phyloP scores from a whole-genome alignment of 2,888 invertebrate species.

The Therioaphis trifolii region DNA sequence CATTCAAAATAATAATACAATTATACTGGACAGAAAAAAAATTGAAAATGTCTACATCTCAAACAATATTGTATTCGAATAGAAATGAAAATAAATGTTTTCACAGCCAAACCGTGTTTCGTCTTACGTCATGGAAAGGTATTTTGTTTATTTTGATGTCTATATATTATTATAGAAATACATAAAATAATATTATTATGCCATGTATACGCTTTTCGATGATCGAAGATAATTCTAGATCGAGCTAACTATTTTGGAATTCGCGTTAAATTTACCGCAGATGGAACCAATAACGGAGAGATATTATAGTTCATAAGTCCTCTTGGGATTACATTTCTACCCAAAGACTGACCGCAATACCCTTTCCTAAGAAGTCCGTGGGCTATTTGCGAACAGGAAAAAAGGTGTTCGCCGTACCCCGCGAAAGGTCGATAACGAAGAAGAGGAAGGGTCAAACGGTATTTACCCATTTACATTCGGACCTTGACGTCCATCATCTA shows the following conservation, averaged over 20 bases:
- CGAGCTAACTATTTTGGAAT: background rate
- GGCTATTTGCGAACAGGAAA: conserved; percentile 52
- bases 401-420: conserved; percentile 38
- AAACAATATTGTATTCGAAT: no score
- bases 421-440: conserved; percentile 29
- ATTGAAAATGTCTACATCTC: no score
- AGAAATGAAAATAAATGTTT: no score
- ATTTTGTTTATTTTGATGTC: no score
- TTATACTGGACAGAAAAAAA: no score
- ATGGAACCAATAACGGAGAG: background rate
- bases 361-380: background rate
- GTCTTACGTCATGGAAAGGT: no score
- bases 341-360: conserved; percentile 40
- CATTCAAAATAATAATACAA: no score
- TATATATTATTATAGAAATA: no score
- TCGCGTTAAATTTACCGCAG: conserved; percentile 14
- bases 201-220: background rate
- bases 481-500: background rate
- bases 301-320: conserved; percentile 44
- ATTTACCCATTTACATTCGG: conserved; percentile 17
- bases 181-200: no score
- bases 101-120: no score
- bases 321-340: conserved; percentile 27
- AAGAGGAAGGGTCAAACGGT: conserved; percentile 4
- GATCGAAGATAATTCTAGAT: background rate